These are phyloP conservation scores for Pherbina coryleti DNA, from an alignment of 2,888 invertebrate species.

Conservation along the genomic window DNA sequence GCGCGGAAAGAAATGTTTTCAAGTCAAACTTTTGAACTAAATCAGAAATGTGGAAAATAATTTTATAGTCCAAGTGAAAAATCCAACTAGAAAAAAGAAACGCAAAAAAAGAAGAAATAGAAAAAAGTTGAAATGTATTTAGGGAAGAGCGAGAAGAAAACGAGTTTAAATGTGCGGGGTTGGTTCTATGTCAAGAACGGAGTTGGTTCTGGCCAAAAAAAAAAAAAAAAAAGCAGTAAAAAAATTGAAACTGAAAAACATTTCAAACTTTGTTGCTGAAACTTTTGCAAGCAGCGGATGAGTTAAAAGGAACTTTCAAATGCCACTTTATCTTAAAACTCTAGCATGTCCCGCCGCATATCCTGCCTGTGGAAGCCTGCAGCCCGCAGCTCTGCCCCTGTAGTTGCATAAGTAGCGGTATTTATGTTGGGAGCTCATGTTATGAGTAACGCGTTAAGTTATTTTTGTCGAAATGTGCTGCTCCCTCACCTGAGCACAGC, in stretches of 20 bases:
- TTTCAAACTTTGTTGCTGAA: slow-evolving; percentile 28
- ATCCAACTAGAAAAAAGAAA: neutral
- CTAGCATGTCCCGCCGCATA: slow-evolving; percentile 11
- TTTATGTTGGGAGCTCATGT: slow-evolving; percentile 50
- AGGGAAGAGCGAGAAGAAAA: neutral
- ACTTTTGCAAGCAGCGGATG: slow-evolving; percentile 31
- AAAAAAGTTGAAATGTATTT: neutral
- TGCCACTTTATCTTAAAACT: slow-evolving; percentile 59
- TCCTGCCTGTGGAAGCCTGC: neutral
- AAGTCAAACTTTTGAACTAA: slow-evolving; percentile 49
- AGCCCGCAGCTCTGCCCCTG: slow-evolving; percentile 33
- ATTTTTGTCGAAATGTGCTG: slow-evolving; percentile 51
- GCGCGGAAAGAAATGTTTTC: slow-evolving; percentile 40
- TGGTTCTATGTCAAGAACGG: neutral
- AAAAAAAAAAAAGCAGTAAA: neutral
- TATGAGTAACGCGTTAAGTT: slow-evolving; percentile 55
- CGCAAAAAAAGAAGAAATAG: neutral
- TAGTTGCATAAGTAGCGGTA: slow-evolving; percentile 27
- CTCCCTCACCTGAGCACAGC: slow-evolving; percentile 47
- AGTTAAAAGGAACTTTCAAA: slow-evolving; percentile 56
- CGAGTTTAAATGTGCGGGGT: too few relatives aligned
- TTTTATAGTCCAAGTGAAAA: slow-evolving; percentile 38
- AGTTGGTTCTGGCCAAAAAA: neutral
- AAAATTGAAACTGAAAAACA: slow-evolving; percentile 9
- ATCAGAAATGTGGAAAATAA: slow-evolving; percentile 47